Conservation (phyloP, 2,797 vertebrate genomes). For the Sylvia borin region DNA sequence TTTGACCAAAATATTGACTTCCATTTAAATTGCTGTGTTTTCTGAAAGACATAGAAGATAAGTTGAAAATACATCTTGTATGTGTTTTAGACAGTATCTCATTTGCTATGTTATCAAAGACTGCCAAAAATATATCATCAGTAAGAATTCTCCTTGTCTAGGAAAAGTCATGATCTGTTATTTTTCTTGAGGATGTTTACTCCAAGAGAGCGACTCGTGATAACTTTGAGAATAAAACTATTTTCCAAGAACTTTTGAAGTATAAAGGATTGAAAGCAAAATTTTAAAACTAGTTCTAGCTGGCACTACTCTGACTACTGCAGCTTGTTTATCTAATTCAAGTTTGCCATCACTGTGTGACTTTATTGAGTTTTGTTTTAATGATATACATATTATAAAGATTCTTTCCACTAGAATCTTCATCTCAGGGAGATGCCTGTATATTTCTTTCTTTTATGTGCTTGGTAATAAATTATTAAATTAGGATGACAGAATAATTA, state of each 20-base stretch:
- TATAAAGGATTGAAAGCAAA: not conserved
- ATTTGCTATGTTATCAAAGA: not conserved
- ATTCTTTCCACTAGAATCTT: not conserved
- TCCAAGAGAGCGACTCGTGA: not conserved
- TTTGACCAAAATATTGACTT: slow-evolving; percentile 3
- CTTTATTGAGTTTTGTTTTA: not conserved
- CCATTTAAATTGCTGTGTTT: not conserved
- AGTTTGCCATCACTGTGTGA: not conserved
- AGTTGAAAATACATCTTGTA: not conserved
- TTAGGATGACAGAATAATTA: not conserved
- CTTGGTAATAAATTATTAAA: not conserved
- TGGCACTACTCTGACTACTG: not conserved
- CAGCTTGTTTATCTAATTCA: not conserved
- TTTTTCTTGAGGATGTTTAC: not conserved
- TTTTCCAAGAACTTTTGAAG: not conserved
- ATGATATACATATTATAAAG: not conserved
- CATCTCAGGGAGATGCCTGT: not conserved
- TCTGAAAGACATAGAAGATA: not conserved
- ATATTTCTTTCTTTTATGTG: not conserved
- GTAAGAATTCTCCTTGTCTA: not conserved
- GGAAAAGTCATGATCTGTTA: not conserved
- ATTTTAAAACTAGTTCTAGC: not conserved
- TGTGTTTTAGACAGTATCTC: not conserved
- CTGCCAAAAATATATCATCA: not conserved
- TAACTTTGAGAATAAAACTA: not conserved